A percentile compares a stretch with the other conserved stretches of the same genome.
phyloP scores from a whole-genome alignment of 2,888 invertebrate genomes.

The Seira sanloemensis region DNA sequence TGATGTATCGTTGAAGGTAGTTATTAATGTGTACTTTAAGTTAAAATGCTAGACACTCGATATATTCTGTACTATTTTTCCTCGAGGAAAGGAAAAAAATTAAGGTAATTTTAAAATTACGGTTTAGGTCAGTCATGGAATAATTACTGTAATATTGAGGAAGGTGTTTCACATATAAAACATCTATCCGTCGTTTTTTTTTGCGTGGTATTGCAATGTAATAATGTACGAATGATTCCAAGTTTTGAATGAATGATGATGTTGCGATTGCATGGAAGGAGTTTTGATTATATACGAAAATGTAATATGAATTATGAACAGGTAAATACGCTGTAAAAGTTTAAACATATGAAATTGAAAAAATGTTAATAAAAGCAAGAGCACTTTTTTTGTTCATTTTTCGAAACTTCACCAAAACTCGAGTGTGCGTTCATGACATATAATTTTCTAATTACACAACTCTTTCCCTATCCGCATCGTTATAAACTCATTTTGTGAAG shows the following conservation, averaged over 20 bases:
- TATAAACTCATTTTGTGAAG: no score
- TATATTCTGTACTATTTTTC: neutral
- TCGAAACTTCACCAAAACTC: neutral
- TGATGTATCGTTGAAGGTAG: conserved; percentile 27
- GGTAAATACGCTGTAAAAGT: neutral
- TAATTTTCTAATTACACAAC: no score
- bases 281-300: neutral
- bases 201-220: neutral
- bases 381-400: neutral
- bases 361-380: neutral
- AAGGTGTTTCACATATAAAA: neutral
- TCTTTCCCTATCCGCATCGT: no score
- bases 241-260: neutral
- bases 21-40: neutral
- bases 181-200: neutral
- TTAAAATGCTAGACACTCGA: neutral
- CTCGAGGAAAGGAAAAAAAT: neutral
- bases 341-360: neutral
- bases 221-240: neutral
- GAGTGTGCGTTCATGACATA: no score
- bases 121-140: neutral
- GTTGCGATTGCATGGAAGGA: neutral
- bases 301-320: neutral
- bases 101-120: conserved; percentile 11
- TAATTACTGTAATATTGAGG: neutral